Conservation (phyloP, 2,797 vertebrate genomes). For the Aselliscus stoliczkanus region DNA sequence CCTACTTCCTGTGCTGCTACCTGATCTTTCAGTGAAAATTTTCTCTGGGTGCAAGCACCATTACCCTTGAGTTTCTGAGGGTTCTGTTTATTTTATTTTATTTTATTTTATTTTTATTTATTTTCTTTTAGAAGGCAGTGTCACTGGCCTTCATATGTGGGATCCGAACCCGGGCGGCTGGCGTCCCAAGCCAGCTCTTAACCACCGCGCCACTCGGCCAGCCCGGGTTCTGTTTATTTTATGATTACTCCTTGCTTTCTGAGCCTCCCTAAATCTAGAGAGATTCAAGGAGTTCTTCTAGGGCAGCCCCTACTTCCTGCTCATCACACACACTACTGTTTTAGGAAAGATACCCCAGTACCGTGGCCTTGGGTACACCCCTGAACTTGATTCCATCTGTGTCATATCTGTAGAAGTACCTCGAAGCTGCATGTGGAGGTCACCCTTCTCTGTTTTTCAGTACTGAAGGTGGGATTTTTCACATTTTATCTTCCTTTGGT, state of each 20-base stretch:
- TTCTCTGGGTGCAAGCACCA: fast-evolving
- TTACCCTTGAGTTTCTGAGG: neutral
- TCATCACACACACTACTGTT: neutral
- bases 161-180: too few relatives aligned
- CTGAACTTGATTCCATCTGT: neutral
- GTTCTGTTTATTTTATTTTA: neutral
- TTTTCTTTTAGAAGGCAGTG: too few relatives aligned
- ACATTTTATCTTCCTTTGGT: neutral
- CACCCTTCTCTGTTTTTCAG: fast-evolving
- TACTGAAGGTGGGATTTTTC: neutral
- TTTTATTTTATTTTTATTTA: too few relatives aligned
- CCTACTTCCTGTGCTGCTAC: fast-evolving
- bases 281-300: neutral
- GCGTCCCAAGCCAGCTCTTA: too few relatives aligned
- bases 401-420: fast-evolving
- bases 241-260: neutral
- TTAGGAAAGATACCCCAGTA: neutral
- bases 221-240: neutral
- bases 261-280: neutral
- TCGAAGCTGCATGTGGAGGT: too few relatives aligned
- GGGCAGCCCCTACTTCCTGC: neutral
- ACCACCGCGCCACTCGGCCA: too few relatives aligned
- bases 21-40: neutral
- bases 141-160: too few relatives aligned
- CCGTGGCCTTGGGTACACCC: fast-evolving